phyloP scores from a whole-genome alignment of 2,888 invertebrate species.

The Sminthurides aquaticus region DNA sequence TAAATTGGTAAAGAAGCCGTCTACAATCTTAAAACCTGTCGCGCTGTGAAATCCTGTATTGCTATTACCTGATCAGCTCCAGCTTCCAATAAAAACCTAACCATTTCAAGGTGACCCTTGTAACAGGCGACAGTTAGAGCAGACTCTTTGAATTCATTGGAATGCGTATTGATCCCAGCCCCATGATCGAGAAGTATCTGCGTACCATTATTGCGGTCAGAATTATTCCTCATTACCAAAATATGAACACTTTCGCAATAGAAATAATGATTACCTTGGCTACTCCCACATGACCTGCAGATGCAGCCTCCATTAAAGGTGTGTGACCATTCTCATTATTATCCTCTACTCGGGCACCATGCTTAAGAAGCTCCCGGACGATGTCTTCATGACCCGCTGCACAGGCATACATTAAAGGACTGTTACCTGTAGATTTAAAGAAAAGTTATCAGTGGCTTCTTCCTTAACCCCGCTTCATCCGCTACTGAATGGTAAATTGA shows the following conservation, averaged over 20 bases:
- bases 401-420: slow-evolving; percentile 93
- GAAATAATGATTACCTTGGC: slow-evolving; percentile 61
- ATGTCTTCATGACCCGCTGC: slow-evolving; percentile 90
- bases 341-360: slow-evolving; percentile 91
- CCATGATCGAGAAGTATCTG: slow-evolving; percentile 80
- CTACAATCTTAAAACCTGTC: too few species aligned
- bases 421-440: slow-evolving; percentile 56
- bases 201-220: slow-evolving; percentile 21
- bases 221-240: too few species aligned
- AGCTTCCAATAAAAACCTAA: slow-evolving; percentile 85
- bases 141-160: slow-evolving; percentile 98
- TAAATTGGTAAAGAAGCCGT: too few species aligned
- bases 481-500: not conserved
- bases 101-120: slow-evolving; percentile 95
- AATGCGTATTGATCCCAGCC: slow-evolving; percentile 96
- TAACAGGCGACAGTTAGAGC: slow-evolving; percentile 92
- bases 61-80: slow-evolving; percentile 69
- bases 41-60: too few species aligned
- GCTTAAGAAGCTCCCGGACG: slow-evolving; percentile 76
- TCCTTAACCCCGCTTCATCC: not conserved
- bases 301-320: slow-evolving; percentile 97
- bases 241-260: too few species aligned
- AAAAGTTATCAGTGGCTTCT: not conserved
- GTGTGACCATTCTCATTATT: slow-evolving; percentile 99
- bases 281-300: slow-evolving; percentile 86